Base-by-base conservation (phyloP, 2,888 invertebrate genomes). In the Diarsia dahlii region DNA sequence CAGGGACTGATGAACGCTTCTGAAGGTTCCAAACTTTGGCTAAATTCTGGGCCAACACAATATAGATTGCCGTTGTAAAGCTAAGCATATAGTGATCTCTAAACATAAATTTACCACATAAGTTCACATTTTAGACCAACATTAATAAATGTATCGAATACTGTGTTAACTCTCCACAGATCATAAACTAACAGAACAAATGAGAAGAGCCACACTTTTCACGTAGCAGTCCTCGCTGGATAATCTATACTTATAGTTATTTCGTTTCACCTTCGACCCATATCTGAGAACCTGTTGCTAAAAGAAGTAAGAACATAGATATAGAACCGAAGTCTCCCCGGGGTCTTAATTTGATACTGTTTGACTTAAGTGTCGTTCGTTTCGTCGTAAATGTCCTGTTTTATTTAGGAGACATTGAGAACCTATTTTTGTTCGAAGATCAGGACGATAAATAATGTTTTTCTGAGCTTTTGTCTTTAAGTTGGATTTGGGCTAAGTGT, bases 211-310 rank as follows among this genome's bases (percentile, higher is more conserved):
- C 54, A 73, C 23, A 63, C 34, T 58, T 58, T 39, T 50, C 74
- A 66, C 50, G 64, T 63, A n/a, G 63, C 50, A 60, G 56, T 52
- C 74, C 62, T 73, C 64, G 52, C 54, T 45, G 64, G 62, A 74
- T 84, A 84, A 86, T 80, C 70, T 62, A 84, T 78, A 86, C 58
- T 79, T 73, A 74, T 79, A 82, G 82, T 76, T 80, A 83, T 86
- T 84, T 78, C 68, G 65, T 71, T 71, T 83, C 72, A 88, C 88
- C 80, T 86, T 83, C 67, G 84, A 81, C 84, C 89, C 92, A 90
- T 93, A 92, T 90, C 89, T 91, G 90, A 90, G 91, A 89, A 95
- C 95, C 95, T 95, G 95, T 95, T 95, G 95, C 95, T 92, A 89
- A 71, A 90, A 92, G 88, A 89, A 75, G 87, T 82, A 34, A 60